Percentiles rank a stretch among this genome's conserved stretches.
Conservation (phyloP, 2,888 invertebrate species). For the Thera obeliscata region DNA sequence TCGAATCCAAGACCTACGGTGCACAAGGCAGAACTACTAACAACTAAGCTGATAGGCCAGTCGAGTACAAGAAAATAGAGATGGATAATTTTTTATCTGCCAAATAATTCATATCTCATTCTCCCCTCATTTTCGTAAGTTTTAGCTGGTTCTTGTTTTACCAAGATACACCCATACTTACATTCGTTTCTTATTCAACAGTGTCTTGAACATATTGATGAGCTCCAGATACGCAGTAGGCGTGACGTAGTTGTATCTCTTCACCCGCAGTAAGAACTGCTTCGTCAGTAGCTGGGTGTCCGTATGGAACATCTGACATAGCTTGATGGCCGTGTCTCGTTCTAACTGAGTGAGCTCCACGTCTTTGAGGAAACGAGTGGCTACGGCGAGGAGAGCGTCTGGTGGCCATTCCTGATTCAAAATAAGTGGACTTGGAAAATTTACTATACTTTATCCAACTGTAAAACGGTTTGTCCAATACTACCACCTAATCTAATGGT, state of each 20-base stretch:
- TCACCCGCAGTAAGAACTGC: slow-evolving; percentile 86
- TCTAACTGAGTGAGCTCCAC: slow-evolving; percentile 91
- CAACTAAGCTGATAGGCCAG: too few relatives aligned
- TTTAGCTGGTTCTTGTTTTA: too few relatives aligned
- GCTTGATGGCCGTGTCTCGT: slow-evolving; percentile 90
- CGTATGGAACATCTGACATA: slow-evolving; percentile 95
- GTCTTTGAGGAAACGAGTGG: slow-evolving; percentile 91
- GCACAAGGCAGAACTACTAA: too few relatives aligned
- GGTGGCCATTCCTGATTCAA: slow-evolving; percentile 92
- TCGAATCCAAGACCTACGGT: too few relatives aligned
- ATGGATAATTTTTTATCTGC: too few relatives aligned
- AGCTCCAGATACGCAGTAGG: slow-evolving; percentile 97
- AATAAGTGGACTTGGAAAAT: not conserved
- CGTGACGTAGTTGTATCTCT: slow-evolving; percentile 94
- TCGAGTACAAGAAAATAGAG: too few relatives aligned
- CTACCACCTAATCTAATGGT: too few relatives aligned
- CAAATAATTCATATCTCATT: too few relatives aligned
- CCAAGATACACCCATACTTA: slow-evolving; percentile 52
- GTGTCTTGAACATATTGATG: slow-evolving; percentile 94
- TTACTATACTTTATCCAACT: too few relatives aligned
- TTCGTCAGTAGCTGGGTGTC: slow-evolving; percentile 90
- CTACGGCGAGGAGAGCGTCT: slow-evolving; percentile 95
- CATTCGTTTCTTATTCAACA: slow-evolving; percentile 90
- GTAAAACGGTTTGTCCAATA: too few relatives aligned
- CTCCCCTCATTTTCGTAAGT: too few relatives aligned